Evolutionary conservation across 92 coral and sea anemone species (phyloP).

Genomic region (Porites evermanni): DNA sequence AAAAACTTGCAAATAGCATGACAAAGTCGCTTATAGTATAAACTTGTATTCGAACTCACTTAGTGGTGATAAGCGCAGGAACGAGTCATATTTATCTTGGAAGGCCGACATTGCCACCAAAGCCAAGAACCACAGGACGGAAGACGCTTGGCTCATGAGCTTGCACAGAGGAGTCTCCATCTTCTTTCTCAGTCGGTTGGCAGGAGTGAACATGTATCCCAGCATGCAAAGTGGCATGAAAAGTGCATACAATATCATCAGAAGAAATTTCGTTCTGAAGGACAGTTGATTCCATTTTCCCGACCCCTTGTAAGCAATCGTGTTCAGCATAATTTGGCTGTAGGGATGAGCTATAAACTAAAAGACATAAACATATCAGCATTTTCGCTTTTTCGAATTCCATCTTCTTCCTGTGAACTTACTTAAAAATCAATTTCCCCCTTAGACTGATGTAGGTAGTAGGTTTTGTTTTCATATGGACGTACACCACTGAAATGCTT

Average conservation of each 20-base stretch:
- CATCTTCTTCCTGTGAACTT: too few relatives aligned
- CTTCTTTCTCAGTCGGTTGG: constrained; percentile 51
- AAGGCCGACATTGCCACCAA: constrained; percentile 76
- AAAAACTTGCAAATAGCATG: too few relatives aligned
- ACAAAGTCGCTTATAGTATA: too few relatives aligned
- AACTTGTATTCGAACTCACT: constrained; percentile 35
- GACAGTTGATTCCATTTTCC: constrained; percentile 50
- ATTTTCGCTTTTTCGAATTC: too few relatives aligned
- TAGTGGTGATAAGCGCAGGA: constrained; percentile 42
- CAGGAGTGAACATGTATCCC: constrained; percentile 67
- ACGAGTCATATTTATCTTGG: constrained; percentile 72
- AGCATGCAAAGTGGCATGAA: constrained; percentile 75
- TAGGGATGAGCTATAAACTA: constrained; percentile 92
- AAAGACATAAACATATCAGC: not conserved
- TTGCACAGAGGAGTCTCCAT: constrained; percentile 79
- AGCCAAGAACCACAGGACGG: constrained; percentile 77
- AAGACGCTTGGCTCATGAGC: constrained; percentile 78
- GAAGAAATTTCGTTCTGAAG: constrained; percentile 25
- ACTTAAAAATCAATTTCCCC: too few relatives aligned
- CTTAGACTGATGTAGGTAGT: too few relatives aligned
- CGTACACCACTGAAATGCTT: too few relatives aligned
- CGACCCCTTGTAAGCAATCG: constrained; percentile 71
- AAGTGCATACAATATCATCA: constrained; percentile 67
- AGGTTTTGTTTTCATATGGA: too few relatives aligned
- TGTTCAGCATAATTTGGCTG: constrained; percentile 88